Evolutionary conservation across 2,113 vertebrate species (phyloP), one percentile per base, ranked within the genome.

Genomic region (Siniperca knerii): DNA sequence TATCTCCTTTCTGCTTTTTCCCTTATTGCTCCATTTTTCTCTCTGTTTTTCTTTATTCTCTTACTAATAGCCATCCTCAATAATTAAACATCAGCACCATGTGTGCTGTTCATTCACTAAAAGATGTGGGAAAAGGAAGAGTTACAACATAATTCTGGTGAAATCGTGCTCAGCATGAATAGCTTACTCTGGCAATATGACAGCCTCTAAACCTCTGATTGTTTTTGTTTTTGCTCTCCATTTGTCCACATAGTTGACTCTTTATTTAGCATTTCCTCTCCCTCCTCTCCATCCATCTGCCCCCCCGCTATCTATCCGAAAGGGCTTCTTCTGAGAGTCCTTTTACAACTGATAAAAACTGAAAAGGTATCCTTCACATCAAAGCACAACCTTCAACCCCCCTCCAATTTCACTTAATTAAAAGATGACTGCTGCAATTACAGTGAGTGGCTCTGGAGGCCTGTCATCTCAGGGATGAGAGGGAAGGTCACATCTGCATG

Each of bases 401-500:
- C 69, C 74, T 92, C 61, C 82, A 84, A 85, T 91, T 92, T 84
- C 75, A 79, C 79, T 90, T 93, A 91, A 94, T 96, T 92, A 94
- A 94, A 95, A 94, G 90, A 93, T 87, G 87, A 92, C 85, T 85
- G 70, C 73, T 65, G 80, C 82, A 91, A 93, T 94, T 93, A 93
- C 72, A 90, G 76, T 82, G 90, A 92, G 87, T 90, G 81, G 75
- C 78, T 93, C 50, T 83, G 86, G 84, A 93, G 78, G 44, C 81
- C 85, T 91, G 44, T 89, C 79, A 87, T 95, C 82, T 91, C 71
- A 75, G 70, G 69, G 81, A 87, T 89, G 83, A 89, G 79, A 89
- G 67, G 86, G 87, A 64, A 90, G 89, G 85, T 85, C 90, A 93
- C 93, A 91, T 93, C 87, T 94, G 93, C 88, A 86, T 70, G 70